Evolutionary conservation across 2,888 invertebrate species (phyloP).

Genomic region (Machimus rusticus): DNA sequence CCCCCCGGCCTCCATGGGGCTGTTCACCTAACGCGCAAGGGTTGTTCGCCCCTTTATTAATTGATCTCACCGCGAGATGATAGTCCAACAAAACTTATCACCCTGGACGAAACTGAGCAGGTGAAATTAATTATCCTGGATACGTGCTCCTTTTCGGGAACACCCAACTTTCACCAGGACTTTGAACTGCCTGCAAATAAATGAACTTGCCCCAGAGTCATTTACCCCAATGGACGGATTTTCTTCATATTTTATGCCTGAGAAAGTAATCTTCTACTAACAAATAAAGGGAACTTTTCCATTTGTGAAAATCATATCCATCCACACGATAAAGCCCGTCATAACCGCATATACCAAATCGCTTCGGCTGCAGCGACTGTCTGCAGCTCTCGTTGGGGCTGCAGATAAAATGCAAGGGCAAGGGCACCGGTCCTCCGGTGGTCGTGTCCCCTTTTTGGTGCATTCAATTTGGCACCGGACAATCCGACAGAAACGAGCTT

Average conservation of each 20-base stretch:
- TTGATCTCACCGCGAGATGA: background rate
- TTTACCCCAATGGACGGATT: background rate
- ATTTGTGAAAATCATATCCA: constrained; percentile 11
- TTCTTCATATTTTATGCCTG: background rate
- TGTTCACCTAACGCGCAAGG: background rate
- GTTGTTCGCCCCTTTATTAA: background rate
- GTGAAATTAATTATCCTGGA: background rate
- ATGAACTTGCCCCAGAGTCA: background rate
- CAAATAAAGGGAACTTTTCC: background rate
- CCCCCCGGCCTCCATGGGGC: background rate
- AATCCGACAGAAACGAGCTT: background rate
- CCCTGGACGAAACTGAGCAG: background rate
- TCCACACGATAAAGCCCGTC: background rate
- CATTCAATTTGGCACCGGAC: constrained; percentile 4
- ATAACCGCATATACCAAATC: background rate
- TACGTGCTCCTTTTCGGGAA: background rate
- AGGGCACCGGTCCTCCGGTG: background rate
- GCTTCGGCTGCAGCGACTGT: background rate
- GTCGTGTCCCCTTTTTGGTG: background rate
- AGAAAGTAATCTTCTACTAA: background rate
- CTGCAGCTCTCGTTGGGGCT: background rate
- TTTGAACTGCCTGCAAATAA: background rate
- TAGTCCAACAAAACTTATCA: background rate
- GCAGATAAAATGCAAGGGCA: background rate
- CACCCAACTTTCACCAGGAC: background rate